Evolutionary conservation across 2,888 invertebrate genomes (phyloP).

Genomic region (Plebejus anna): DNA sequence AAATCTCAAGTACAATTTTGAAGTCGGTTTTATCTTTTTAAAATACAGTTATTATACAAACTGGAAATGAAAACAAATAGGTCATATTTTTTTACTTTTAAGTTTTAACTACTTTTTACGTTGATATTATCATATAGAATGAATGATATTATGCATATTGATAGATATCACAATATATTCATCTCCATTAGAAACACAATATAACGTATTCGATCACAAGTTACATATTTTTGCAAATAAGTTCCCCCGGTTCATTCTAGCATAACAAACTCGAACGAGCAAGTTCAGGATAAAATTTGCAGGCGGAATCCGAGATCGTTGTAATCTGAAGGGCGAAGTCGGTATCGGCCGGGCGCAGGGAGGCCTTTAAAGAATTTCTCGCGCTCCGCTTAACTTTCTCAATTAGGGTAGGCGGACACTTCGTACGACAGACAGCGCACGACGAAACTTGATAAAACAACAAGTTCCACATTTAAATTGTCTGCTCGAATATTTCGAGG

Average conservation of each 20-base stretch:
- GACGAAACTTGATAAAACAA: conserved; percentile 35
- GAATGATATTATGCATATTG: not conserved
- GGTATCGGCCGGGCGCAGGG: conserved; percentile 39
- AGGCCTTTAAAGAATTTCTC: conserved; percentile 42
- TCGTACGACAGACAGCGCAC: conserved; percentile 32
- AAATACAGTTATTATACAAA: not conserved
- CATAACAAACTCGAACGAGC: conserved; percentile 26
- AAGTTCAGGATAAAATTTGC: conserved; percentile 29
- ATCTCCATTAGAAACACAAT: not conserved
- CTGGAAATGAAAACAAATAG: not conserved
- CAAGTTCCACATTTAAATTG: conserved; percentile 37
- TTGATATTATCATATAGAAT: not conserved
- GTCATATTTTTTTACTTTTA: not conserved
- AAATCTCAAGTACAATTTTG: too few species aligned
- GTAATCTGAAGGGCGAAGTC: conserved; percentile 35
- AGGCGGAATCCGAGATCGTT: conserved; percentile 32
- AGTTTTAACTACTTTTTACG: not conserved
- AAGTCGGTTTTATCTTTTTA: too few species aligned
- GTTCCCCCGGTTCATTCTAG: conserved; percentile 19
- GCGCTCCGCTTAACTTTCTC: conserved; percentile 44
- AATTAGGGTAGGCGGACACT: conserved; percentile 39
- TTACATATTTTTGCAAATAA: not conserved
- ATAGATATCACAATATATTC: not conserved
- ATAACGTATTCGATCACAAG: not conserved
- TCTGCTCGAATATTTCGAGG: conserved; percentile 33